Conservation (phyloP, 2,113 vertebrate genomes). For the Macrotis lagotis region DNA sequence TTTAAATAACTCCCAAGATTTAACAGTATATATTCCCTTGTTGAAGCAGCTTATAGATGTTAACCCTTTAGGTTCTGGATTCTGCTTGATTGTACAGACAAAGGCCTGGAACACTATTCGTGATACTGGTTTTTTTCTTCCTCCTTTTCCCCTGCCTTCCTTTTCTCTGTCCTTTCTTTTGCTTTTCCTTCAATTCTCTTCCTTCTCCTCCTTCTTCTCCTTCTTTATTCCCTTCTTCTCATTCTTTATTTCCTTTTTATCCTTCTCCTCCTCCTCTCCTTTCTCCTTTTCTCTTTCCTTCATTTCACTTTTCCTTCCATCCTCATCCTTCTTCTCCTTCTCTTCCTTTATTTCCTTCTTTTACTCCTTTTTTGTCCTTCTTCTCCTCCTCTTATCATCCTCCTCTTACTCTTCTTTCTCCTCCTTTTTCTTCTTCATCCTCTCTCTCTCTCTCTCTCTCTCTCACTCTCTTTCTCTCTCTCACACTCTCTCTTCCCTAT, state of each 20-base stretch:
- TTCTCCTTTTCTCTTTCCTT: no score
- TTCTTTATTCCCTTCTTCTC: fast-evolving
- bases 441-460: background rate
- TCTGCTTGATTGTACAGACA: constrained; percentile 45
- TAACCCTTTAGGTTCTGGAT: constrained; percentile 86
- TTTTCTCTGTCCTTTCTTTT: constrained; percentile 18
- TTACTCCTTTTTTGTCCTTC: no score
- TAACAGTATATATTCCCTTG: constrained; percentile 90
- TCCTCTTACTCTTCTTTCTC: no score
- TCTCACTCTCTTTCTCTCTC: background rate
- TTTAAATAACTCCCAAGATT: constrained; percentile 93
- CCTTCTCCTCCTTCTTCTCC: fast-evolving
- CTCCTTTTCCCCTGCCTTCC: background rate
- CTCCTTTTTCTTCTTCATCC: no score
- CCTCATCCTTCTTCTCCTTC: no score
- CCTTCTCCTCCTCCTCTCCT: background rate
- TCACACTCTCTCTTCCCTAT: background rate
- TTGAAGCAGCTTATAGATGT: constrained; percentile 81
- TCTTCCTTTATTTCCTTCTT: no score
- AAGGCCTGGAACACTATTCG: constrained; percentile 46
- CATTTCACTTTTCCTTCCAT: no score
- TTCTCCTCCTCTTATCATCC: no score
- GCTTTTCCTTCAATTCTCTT: background rate
- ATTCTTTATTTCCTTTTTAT: background rate
- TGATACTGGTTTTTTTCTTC: background rate